Evolutionary conservation across 2,888 invertebrate genomes (phyloP).

Genomic region (Coleophora flavipennella): DNA sequence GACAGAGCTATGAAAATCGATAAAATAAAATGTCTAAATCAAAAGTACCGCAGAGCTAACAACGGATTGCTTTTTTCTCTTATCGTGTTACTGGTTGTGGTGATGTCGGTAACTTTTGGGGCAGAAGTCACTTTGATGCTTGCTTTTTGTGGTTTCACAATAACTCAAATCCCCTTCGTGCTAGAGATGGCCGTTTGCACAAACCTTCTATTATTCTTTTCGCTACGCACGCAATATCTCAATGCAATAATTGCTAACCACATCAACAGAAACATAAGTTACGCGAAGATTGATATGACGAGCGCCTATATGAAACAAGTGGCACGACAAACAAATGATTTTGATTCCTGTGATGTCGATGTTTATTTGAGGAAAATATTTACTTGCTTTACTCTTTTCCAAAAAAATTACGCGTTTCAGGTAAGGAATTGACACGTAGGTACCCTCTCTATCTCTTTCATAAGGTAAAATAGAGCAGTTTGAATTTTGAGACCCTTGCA

Average conservation of each 20-base stretch:
- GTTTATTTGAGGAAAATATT: conserved; percentile 6
- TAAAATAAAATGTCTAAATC: conserved; percentile 23
- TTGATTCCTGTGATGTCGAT: conserved; percentile 1
- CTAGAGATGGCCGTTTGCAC: neutral
- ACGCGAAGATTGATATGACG: neutral
- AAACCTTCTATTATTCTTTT: conserved; percentile 8
- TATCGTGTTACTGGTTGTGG: conserved; percentile 10
- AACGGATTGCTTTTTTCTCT: conserved; percentile 11
- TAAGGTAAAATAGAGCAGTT: too few species aligned
- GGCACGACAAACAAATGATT: conserved; percentile 1
- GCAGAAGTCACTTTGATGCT: conserved; percentile 1
- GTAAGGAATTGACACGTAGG: too few species aligned
- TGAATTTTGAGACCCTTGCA: too few species aligned
- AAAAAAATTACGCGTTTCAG: conserved; percentile 6
- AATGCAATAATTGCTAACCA: conserved; percentile 5
- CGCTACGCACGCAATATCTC: conserved; percentile 2
- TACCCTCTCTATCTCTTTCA: too few species aligned
- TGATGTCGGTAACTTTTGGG: conserved; percentile 7
- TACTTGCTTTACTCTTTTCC: conserved; percentile 4
- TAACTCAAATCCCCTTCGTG: neutral
- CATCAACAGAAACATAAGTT: neutral
- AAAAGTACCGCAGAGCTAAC: conserved; percentile 19
- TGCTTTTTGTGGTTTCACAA: neutral
- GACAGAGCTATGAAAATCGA: conserved; percentile 38
- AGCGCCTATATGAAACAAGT: neutral